These are phyloP conservation scores for Rallus limicola DNA, from an alignment of 2,113 vertebrate genomes.

Conservation along the genomic window DNA sequence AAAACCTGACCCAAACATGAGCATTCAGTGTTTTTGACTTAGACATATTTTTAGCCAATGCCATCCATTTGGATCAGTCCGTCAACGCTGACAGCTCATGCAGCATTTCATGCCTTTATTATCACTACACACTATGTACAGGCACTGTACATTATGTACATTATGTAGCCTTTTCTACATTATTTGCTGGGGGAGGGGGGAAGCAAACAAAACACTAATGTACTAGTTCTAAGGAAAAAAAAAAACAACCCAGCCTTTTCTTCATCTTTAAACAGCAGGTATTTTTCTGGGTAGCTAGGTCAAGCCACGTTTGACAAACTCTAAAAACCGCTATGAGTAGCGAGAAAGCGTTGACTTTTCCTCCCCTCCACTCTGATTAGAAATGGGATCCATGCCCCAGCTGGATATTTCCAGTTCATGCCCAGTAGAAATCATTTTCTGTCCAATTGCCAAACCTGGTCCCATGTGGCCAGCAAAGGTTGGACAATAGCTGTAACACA, in stretches of 20 bases:
- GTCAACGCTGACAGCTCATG: constrained; percentile 69
- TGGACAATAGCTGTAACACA: constrained; percentile 53
- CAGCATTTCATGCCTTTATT: not conserved
- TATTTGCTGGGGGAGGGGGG: too few species aligned
- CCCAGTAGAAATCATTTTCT: constrained; percentile 44
- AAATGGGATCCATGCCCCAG: constrained; percentile 35
- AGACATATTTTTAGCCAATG: not conserved
- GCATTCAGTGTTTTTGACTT: not conserved
- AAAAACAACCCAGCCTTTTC: not conserved
- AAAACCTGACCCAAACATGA: constrained; percentile 16
- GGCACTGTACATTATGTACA: not conserved
- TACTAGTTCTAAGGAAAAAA: not conserved
- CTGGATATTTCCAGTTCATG: constrained; percentile 51
- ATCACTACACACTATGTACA: not conserved
- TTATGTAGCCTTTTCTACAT: not conserved
- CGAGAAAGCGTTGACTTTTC: not conserved
- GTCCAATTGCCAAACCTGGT: constrained; percentile 19
- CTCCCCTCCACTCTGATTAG: not conserved
- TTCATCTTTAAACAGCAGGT: not conserved
- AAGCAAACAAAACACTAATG: not conserved
- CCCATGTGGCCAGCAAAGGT: constrained; percentile 47
- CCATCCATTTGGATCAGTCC: constrained; percentile 64
- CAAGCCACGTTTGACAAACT: constrained; percentile 16
- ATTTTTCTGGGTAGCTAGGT: constrained; percentile 27
- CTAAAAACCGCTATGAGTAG: not conserved